Conservation (phyloP, 2,113 vertebrate genomes). For the Pelobates fuscus region DNA sequence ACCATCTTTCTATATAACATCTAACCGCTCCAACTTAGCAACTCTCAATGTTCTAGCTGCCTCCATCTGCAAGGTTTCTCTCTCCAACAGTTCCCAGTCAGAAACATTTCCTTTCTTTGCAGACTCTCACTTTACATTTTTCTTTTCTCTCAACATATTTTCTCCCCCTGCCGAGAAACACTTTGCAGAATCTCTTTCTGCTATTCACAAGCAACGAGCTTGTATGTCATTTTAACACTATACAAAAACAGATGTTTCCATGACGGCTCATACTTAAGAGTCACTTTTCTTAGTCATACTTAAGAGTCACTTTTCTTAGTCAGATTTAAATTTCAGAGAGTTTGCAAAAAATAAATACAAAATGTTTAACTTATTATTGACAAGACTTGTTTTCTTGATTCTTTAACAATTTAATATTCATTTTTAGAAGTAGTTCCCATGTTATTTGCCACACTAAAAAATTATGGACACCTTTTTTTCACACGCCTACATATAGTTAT, state of each 20-base stretch:
- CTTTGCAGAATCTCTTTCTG: conserved; percentile 24
- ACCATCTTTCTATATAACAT: conserved; percentile 14
- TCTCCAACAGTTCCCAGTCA: conserved; percentile 43
- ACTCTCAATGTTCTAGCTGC: background rate
- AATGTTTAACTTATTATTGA: too few species aligned
- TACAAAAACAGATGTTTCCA: conserved; percentile 44
- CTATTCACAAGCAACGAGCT: conserved; percentile 8
- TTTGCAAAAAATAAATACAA: too few species aligned
- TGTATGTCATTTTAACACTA: conserved; percentile 51
- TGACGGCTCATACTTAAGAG: conserved; percentile 5
- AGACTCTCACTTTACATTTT: conserved; percentile 16
- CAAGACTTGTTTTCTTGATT: too few species aligned
- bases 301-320: too few species aligned
- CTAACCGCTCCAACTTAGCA: conserved; percentile 8
- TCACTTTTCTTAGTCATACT: too few species aligned
- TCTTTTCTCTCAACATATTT: conserved; percentile 30
- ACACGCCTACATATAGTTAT: too few species aligned
- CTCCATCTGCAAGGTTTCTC: background rate
- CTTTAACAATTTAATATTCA: too few species aligned
- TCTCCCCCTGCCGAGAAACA: conserved; percentile 28
- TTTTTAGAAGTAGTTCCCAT: too few species aligned
- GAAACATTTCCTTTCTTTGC: conserved; percentile 28
- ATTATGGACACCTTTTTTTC: too few species aligned
- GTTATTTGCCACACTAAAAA: too few species aligned
- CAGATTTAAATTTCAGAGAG: too few species aligned